A percentile compares a stretch with the other conserved stretches of the same genome.
phyloP scores from a whole-genome alignment of 2,888 invertebrate species.

The Hemaris fuciformis region DNA sequence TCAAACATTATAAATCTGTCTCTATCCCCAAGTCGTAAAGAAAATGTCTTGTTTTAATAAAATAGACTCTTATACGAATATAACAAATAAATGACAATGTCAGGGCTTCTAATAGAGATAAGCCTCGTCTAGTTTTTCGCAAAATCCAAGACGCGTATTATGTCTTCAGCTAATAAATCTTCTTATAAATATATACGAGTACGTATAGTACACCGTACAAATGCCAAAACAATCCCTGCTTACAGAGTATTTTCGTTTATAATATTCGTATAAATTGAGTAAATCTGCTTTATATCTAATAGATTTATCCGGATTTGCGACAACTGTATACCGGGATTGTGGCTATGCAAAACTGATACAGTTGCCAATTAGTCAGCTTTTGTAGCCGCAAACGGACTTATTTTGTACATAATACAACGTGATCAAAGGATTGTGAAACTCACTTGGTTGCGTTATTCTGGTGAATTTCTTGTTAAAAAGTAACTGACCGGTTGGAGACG shows the following conservation, averaged over 20 bases:
- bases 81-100: background rate
- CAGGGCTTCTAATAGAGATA: background rate
- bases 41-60: no score
- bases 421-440: background rate
- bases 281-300: constrained; percentile 47
- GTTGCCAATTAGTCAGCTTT: constrained; percentile 48
- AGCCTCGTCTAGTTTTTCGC: background rate
- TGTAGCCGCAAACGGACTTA: constrained; percentile 32
- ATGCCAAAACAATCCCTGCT: constrained; percentile 13
- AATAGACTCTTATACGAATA: background rate
- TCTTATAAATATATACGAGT: background rate
- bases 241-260: background rate
- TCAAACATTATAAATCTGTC: no score
- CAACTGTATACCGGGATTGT: constrained; percentile 43
- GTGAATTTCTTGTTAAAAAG: constrained; percentile 19
- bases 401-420: constrained; percentile 16
- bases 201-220: background rate
- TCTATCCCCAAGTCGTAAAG: no score
- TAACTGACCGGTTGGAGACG: constrained; percentile 20
- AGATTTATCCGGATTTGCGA: constrained; percentile 47
- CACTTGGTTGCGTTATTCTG: constrained; percentile 7
- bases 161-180: background rate
- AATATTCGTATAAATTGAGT: constrained; percentile 49
- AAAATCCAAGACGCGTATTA: background rate
- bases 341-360: constrained; percentile 42